Evolutionary conservation across 2,888 invertebrate genomes (phyloP), one percentile per base, ranked within the genome.

Genomic region (Ceratothoa steindachneri): DNA sequence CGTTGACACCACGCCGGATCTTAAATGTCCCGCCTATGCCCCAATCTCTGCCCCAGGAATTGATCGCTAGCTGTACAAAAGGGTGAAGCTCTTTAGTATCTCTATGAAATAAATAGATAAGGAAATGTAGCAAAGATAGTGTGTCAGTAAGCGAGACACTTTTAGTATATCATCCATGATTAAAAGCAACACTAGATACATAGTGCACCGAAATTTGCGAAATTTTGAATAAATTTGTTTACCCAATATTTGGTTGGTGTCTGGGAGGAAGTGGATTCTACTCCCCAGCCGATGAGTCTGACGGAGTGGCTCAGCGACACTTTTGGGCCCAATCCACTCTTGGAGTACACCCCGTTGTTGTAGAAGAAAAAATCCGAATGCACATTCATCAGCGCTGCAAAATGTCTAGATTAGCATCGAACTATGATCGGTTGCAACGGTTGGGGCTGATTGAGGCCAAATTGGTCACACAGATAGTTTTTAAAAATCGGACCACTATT

Each of bases 301-400:
- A 97, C 95, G 30, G 96, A 95, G 85, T 97, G 97, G n/a, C n/a
- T n/a, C 81, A 92, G 91, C 1, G 76, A 77, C 1, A 67, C 7
- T 5, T 27, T 55, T 5, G 28, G 29, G 66, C 88, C 87, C 80
- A 87, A 85, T 0, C 85, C 85, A 1, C 89, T 87, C 81, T 88
- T 90, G 1, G 87, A 87, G 85, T 97, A 97, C 71, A 97, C 87
- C 2, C 97, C 97, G 53, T 89, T 88, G 72, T 88, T 87, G 86
- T 97, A 97, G 82, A 91, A 88, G 88, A 94, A 97, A 88, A 97
- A 95, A 85, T 97, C 97, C 81, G 93, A 92, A 83, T 92, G 89
- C 1, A 97, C 93, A 80, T 88, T 89, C 90, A 97, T 92, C 15
- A 93, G 90, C 0, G 96, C 95, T 92, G 86, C 64, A n/a, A 29